These are phyloP conservation scores for Colaptes auratus DNA, from an alignment of 2,113 vertebrate genomes.

Conservation along the genomic window DNA sequence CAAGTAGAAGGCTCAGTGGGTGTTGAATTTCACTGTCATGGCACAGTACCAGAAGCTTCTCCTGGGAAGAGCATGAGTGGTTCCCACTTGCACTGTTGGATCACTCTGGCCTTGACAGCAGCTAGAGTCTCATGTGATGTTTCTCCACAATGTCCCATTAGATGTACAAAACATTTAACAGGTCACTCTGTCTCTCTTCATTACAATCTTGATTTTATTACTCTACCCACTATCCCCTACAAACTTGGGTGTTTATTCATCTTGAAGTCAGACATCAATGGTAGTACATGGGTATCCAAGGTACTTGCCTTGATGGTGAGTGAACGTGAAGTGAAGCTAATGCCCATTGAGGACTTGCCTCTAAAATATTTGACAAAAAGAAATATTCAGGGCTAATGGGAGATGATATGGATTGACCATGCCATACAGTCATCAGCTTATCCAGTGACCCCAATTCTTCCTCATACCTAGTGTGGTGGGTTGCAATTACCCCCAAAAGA, in stretches of 20 bases:
- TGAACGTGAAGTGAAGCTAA: not conserved
- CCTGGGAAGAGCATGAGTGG: constrained; percentile 68
- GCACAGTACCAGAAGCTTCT: constrained; percentile 77
- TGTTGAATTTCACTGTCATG: constrained; percentile 77
- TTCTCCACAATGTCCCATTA: not conserved
- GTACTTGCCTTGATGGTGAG: not conserved
- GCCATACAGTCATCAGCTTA: not conserved
- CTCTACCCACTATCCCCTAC: not conserved
- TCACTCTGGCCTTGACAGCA: not conserved
- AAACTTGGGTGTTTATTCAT: not conserved
- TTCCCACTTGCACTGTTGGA: not conserved
- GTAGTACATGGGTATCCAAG: not conserved
- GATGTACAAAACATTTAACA: not conserved
- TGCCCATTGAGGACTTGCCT: not conserved
- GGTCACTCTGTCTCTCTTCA: not conserved
- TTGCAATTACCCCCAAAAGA: no score
- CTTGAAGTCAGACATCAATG: not conserved
- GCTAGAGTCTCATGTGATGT: not conserved
- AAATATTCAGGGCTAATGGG: not conserved
- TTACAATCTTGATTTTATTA: not conserved
- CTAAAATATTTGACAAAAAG: not conserved
- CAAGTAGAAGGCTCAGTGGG: constrained; percentile 71
- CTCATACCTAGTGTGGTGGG: not conserved
- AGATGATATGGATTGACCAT: not conserved
- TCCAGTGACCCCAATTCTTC: not conserved